Base-by-base conservation (phyloP, 2,888 invertebrate species). In the Camponotus fellah region DNA sequence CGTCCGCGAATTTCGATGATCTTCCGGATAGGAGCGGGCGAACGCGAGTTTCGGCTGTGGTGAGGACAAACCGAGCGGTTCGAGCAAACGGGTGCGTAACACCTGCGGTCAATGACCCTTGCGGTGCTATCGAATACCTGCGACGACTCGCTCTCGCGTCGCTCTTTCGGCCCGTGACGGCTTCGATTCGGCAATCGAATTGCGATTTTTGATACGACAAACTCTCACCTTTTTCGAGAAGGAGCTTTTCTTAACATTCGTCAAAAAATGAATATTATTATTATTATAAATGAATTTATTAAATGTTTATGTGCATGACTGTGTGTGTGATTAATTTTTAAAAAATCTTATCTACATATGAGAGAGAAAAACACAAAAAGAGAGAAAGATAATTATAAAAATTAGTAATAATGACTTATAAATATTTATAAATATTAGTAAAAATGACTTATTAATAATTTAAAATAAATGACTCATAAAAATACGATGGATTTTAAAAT, bases 101-200 rank as follows among this genome's bases (percentile, higher is more conserved):
- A 94, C 94, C 94, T 94, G 94, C 94, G 94, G 94, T 94, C 94
- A 92, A 93, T 90, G 94, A 94, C 93, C 94, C 92, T 93, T 90
- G 90, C 90, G 91, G 91, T 90, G 92, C 92, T 93, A 92, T 92
- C 94, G 93, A 93, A 93, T 93, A 92, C 92, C 92, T 92, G 90
- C 87, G 87, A 91, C 90, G 87, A 91, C 87, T 85, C 85, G 86
- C 82, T 87, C 90, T 85, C 83, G 81, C 81, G 81, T 85, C 79
- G 79, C 83, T 89, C 85, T 86, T 89, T 89, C 68, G 87, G 87
- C 76, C 83, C 87, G 80, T 83, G 66, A 79, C 74, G 74, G 74
- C 64, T 79, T 69, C 79, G 60, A 81, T 80, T 80, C 10, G 46
- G 60, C 58, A 14, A 60, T 49, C 56, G 46, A 40, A 79, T 79